A percentile compares a stretch with the other conserved stretches of the same genome.
Evolutionary conservation across 2,888 invertebrate genomes (phyloP).

Genomic region (Nymphalis urticae): DNA sequence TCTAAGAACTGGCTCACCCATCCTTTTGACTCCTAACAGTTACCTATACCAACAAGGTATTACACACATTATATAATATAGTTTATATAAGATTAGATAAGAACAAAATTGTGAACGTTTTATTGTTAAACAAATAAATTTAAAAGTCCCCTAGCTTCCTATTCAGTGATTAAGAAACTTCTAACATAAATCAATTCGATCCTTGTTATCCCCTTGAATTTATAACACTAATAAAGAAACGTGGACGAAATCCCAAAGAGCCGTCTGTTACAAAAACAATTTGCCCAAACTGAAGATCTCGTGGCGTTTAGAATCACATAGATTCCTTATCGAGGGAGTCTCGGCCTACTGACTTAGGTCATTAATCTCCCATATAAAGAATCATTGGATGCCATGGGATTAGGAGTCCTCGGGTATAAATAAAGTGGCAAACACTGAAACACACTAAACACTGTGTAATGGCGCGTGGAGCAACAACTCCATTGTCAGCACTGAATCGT

Average conservation of each 20-base stretch:
- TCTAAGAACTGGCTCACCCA: too few relatives aligned
- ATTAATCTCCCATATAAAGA: slow-evolving; percentile 46
- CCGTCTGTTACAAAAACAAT: slow-evolving; percentile 16
- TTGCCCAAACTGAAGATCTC: slow-evolving; percentile 21
- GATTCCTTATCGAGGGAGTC: slow-evolving; percentile 28
- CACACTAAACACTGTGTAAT: slow-evolving; percentile 43
- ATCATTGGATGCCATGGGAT: slow-evolving; percentile 21
- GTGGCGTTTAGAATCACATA: slow-evolving; percentile 23
- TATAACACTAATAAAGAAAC: slow-evolving; percentile 11
- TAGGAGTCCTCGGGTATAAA: slow-evolving; percentile 33
- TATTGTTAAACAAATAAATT: too few relatives aligned
- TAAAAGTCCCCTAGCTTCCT: too few relatives aligned
- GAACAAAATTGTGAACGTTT: too few relatives aligned
- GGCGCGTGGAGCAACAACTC: slow-evolving; percentile 40
- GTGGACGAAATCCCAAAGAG: not conserved
- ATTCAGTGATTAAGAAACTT: too few relatives aligned
- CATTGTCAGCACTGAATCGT: slow-evolving; percentile 34
- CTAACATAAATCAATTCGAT: too few relatives aligned
- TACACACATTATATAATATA: too few relatives aligned
- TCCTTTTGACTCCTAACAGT: too few relatives aligned
- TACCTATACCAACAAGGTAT: too few relatives aligned
- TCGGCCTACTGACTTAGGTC: slow-evolving; percentile 36
- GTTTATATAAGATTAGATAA: too few relatives aligned
- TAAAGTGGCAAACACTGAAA: too few relatives aligned
- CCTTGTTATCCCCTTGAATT: slow-evolving; percentile 6